Evolutionary conservation across 2,797 vertebrate genomes (phyloP), one percentile per base, ranked within the genome.

Genomic region (Garrulus glandarius): DNA sequence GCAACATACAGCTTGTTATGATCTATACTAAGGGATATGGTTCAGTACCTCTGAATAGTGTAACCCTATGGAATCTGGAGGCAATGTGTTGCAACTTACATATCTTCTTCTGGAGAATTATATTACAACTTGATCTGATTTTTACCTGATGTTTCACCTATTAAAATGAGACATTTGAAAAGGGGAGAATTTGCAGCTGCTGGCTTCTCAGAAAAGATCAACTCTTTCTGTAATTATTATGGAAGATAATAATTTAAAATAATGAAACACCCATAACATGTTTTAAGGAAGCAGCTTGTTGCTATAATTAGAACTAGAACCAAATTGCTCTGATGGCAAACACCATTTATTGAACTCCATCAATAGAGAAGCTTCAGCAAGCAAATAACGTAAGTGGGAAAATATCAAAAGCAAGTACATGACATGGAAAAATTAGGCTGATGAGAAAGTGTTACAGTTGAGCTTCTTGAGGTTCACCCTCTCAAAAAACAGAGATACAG

Each of bases 281-380:
- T 94, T 98, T 97, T 95, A 97, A 97, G 95, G 97, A 98, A 97
- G 97, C 96, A 96, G 94, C 96, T 98, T 98, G 96, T 97, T 97
- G 96, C 96, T 97, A 96, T 97, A 98, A 98, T 98, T 98, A 98
- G 96, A 97, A 97, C 26, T 96, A 95, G 95, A 97, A 97, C 97
- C 94, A 97, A 97, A 98, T 97, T 98, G 87, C 97, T 98, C 95
- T 97, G 96, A 98, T 98, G 96, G 93, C 96, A 98, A 98, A 98
- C 96, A 97, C 89, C 92, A 95, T 96, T 97, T 97, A 96, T 96
- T 96, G 97, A 97, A 93, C 87, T 97, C 89, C 64, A 60, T 88
- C 95, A 97, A 95, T 70, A 94, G 74, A 91, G 47, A 56, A 83
- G 61, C 39, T 95, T 93, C 91, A 71, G 79, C 76, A 96, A 97